Evolutionary conservation across 2,888 invertebrate genomes (phyloP).

Genomic region (Cerastis rubricosa): DNA sequence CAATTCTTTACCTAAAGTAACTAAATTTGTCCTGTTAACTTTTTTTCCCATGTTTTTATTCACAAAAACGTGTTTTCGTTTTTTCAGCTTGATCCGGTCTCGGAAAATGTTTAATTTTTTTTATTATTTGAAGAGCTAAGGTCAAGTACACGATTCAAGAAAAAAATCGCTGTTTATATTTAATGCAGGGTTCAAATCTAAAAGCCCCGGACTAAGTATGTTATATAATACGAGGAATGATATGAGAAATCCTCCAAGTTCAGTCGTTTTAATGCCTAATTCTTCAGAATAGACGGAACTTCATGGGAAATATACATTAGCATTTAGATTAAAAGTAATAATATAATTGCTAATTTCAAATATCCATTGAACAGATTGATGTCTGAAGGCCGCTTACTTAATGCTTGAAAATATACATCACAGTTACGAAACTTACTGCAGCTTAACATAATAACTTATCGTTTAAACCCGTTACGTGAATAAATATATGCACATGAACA

Average conservation of each 20-base stretch:
- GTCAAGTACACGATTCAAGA: too few species aligned
- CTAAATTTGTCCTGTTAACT: too few species aligned
- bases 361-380: conserved; percentile 37
- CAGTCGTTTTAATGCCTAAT: background rate
- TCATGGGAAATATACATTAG: background rate
- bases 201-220: too few species aligned
- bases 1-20: too few species aligned
- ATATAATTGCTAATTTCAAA: conserved; percentile 19
- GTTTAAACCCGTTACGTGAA: conserved; percentile 26
- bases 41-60: too few species aligned
- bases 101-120: too few species aligned
- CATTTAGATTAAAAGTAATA: conserved; percentile 37
- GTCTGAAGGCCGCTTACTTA: conserved; percentile 37
- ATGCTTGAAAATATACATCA: conserved; percentile 29
- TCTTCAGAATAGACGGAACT: background rate
- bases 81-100: too few species aligned
- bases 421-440: conserved; percentile 46
- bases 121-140: too few species aligned
- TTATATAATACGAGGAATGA: too few species aligned
- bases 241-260: background rate
- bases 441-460: conserved; percentile 33
- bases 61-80: too few species aligned
- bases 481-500: conserved; percentile 20
- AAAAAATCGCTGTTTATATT: too few species aligned
- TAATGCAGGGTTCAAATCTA: too few species aligned